Base-by-base conservation (phyloP, 2,113 vertebrate genomes). In the Merops nubicus region DNA sequence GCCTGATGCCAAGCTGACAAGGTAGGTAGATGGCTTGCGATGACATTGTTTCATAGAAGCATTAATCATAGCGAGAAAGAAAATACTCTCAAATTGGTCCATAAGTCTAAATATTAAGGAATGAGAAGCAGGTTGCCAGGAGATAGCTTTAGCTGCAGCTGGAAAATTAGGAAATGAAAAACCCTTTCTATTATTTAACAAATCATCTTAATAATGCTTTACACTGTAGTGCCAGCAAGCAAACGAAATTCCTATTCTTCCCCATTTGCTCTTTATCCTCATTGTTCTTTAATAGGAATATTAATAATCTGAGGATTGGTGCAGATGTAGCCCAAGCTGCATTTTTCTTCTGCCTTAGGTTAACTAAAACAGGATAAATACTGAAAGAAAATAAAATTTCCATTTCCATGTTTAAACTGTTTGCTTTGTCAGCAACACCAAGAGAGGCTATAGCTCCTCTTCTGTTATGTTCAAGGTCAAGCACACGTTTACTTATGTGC, bases 1-100 rank as follows among this genome's bases (percentile, higher is more conserved):
- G 98, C 96, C 97, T 97, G 97, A 98, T 98, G 97, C 97, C 91
- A 85, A 69, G 90, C 97, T 98, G 98, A 98, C 98, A 97, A 97
- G 97, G 98, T 97, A 98, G 98, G 98, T 98, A 92, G 98, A 98
- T 98, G 98, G 98, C 98, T 98, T 94, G 97, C 40, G 93, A 98
- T 98, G 99, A 99, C 98, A 98, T 98, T 98, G 97, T 98, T 98
- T 97, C 98, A 96, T 53, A 94, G 97, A 95, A 97, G 98, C 99
- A 99, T 99, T 99, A 99, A 99, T 99, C 99, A 99, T 92, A 95
- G 96, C 80, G 68, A 96, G 96, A 98, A 97, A 97, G 98, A 98
- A 98, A 99, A 98, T 96, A 97, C 96, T 97, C 98, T 97, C 98
- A 99, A 98, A 99, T 99, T 98, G 98, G 97, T 95, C 99, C 98